phyloP scores from a whole-genome alignment of 2,888 invertebrate genomes.

The Melieria crassipennis region DNA sequence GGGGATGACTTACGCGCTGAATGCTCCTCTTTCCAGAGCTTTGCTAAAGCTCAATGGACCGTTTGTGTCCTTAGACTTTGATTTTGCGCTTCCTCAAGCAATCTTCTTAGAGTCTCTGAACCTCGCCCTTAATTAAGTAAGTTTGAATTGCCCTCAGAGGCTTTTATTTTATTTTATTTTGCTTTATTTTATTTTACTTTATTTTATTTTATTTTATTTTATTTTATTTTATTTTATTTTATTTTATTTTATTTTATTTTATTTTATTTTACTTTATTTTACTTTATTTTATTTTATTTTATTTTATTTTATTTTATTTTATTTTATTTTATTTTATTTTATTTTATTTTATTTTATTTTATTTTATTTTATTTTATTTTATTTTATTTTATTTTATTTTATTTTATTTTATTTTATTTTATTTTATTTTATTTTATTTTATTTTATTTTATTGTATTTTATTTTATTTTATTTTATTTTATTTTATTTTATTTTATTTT shows the following conservation, averaged over 20 bases:
- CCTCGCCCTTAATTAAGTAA: no score
- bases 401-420: conserved; percentile 9
- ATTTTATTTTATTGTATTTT: neutral
- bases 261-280: neutral
- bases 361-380: conserved; percentile 2
- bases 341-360: conserved; percentile 17
- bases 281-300: neutral
- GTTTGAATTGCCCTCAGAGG: no score
- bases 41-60: no score
- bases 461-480: neutral
- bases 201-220: neutral
- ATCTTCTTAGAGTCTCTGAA: no score
- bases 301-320: neutral
- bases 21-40: no score
- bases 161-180: neutral
- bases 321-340: conserved; percentile 5
- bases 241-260: neutral
- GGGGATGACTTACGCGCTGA: no score
- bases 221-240: neutral
- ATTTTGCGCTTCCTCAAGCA: no score
- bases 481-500: neutral
- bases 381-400: conserved; percentile 2
- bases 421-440: conserved; percentile 21
- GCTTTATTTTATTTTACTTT: neutral
- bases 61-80: no score